These are phyloP conservation scores for Himalopsyche tibetana DNA, from an alignment of 2,888 invertebrate species.

Conservation along the genomic window DNA sequence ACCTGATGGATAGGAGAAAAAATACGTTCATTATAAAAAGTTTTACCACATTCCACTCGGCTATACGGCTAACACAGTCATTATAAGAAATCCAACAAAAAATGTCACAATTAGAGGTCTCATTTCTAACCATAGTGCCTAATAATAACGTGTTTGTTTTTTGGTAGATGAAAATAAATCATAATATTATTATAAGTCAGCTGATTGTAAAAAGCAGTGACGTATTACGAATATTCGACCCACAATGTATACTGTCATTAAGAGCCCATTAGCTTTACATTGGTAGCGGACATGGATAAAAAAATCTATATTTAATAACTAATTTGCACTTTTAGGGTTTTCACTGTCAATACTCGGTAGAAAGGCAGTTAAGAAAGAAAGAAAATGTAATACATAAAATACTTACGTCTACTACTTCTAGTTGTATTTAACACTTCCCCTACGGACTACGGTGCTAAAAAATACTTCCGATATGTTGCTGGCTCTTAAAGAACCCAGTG, in stretches of 20 bases:
- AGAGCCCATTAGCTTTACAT: too few species aligned
- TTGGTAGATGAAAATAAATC: conserved; percentile 26
- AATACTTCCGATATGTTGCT: too few species aligned
- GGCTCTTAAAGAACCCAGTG: too few species aligned
- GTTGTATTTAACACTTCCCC: too few species aligned
- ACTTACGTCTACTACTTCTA: too few species aligned
- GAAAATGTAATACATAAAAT: too few species aligned
- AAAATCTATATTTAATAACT: too few species aligned
- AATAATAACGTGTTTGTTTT: conserved; percentile 18
- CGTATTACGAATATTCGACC: not conserved
- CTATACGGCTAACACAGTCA: not conserved
- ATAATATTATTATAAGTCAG: conserved; percentile 20
- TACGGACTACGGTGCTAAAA: too few species aligned
- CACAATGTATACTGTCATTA: not conserved
- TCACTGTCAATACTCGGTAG: too few species aligned
- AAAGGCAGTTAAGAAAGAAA: too few species aligned
- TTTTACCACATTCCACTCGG: not conserved
- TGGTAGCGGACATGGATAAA: too few species aligned
- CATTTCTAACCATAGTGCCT: not conserved
- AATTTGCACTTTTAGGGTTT: too few species aligned
- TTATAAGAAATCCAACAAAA: conserved; percentile 4
- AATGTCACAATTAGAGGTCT: conserved; percentile 17
- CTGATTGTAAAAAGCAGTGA: not conserved
- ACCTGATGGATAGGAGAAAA: not conserved
- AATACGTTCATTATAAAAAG: not conserved